Base-by-base conservation (phyloP, 2,888 invertebrate species). In the Eurytoma adleriae region DNA sequence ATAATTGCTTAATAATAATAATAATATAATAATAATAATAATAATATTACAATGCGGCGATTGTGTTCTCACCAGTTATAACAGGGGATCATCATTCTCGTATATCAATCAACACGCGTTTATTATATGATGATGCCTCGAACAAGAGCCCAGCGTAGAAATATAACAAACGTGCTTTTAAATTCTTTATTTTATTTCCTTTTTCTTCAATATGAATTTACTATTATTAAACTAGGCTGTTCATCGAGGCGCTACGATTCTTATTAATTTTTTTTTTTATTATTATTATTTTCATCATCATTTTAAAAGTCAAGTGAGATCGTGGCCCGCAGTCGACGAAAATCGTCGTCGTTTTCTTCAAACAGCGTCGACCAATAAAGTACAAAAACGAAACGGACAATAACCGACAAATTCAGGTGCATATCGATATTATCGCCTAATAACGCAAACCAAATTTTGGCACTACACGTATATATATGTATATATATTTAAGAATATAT, bases 31-130 rank as follows among this genome's bases (percentile, higher is more conserved):
- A 82, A 83, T 84, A 85, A 84, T 84, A 81, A 83, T 86, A 86
- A 88, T 88, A 90, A 90, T 90, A 90, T 90, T 90, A 90, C 89
- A 90, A 90, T 90, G 88, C 87, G 89, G 89, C 88, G 90, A 88
- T 88, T 88, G 88, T 86, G 87, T 88, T 88, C 86, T 90, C 90
- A 89, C 89, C 89, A 90, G 88, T 89, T 89, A 79, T 81, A 90
- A 91, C 90, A 90, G 90, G 90, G 89, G 80, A 79, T 80, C 76
- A 81, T 83, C 79, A 89, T 89, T 90, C 86, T 89, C 86, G 89
- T 87, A 88, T 89, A 90, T 90, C 88, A 89, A 90, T 90, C 89
- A 90, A 90, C 89, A 89, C 86, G 83, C 87, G 73, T 79, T 83
- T 83, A 83, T 82, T 82, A 75, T 75, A 80, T 82, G 81, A 78